Conservation (phyloP, 2,113 vertebrate genomes). For the Notarius lentiginosus region DNA sequence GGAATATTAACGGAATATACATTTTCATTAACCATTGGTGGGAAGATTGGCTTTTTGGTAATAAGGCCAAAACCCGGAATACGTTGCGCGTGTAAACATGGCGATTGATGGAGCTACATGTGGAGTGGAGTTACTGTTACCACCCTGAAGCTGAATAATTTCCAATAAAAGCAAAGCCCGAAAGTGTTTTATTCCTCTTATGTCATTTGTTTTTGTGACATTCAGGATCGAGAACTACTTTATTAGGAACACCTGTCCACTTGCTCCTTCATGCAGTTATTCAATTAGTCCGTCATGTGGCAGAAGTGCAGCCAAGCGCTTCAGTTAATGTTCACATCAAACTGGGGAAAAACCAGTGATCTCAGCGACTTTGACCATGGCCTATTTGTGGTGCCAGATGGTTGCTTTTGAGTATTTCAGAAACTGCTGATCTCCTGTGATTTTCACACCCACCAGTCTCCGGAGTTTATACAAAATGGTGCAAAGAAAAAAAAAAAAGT, state of each 20-base stretch:
- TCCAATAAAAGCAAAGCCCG: not conserved
- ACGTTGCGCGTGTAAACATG: too few relatives aligned
- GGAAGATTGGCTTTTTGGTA: too few relatives aligned
- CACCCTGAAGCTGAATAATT: not conserved
- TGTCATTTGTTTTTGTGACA: not conserved
- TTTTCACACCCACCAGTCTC: not conserved
- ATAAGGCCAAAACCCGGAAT: too few relatives aligned
- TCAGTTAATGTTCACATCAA: slow-evolving; percentile 3
- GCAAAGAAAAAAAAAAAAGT: not conserved
- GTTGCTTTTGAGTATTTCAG: not conserved
- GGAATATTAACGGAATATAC: too few relatives aligned
- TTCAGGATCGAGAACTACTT: not conserved
- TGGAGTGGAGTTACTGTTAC: not conserved
- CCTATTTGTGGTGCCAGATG: not conserved
- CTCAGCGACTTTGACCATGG: not conserved
- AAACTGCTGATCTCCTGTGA: not conserved
- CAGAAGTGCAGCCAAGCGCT: not conserved
- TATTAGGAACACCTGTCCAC: not conserved
- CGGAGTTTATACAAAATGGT: not conserved
- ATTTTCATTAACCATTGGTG: too few relatives aligned
- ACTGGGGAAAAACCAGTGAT: not conserved
- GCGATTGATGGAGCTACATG: not conserved
- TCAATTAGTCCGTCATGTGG: not conserved
- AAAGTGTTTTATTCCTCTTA: not conserved
- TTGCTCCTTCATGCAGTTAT: not conserved